These are phyloP conservation scores for Amphibalanus amphitrite DNA, from an alignment of 1,140 invertebrate species.

Conservation along the genomic window DNA sequence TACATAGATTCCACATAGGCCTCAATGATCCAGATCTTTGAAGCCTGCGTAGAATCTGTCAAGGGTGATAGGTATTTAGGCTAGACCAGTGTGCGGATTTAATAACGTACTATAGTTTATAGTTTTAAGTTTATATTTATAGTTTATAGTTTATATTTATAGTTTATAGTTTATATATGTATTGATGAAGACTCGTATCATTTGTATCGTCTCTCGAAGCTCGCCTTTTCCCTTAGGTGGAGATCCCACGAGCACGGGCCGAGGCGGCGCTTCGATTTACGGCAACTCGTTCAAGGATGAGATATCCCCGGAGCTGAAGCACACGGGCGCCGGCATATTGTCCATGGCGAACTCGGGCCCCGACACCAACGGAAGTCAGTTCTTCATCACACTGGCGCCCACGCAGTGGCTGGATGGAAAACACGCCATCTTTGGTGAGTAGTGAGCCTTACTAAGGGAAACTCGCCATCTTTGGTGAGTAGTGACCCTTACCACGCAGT, in stretches of 20 bases:
- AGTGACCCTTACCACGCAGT: slow-evolving; percentile 96
- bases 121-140: slow-evolving; percentile 9
- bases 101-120: no score
- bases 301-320: slow-evolving; percentile 82
- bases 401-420: no score
- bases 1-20: no score
- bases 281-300: slow-evolving; percentile 89
- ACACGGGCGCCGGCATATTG: slow-evolving; percentile 68
- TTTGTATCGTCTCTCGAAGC: neutral
- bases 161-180: slow-evolving; percentile 7
- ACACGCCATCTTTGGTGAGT: no score
- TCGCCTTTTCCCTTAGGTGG: slow-evolving; percentile 25
- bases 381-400: slow-evolving; percentile 92
- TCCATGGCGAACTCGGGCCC: slow-evolving; percentile 87
- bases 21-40: no score
- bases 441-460: slow-evolving; percentile 96
- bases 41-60: no score
- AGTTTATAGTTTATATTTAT: slow-evolving; percentile 1
- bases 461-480: slow-evolving; percentile 46
- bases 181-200: neutral
- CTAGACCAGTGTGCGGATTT: no score
- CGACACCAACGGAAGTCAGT: slow-evolving; percentile 93
- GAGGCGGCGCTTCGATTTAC: slow-evolving; percentile 92
- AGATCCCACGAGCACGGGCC: slow-evolving; percentile 85
- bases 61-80: no score